Conservation (phyloP, 2,113 vertebrate species). For the Xenopus laevis region DNA sequence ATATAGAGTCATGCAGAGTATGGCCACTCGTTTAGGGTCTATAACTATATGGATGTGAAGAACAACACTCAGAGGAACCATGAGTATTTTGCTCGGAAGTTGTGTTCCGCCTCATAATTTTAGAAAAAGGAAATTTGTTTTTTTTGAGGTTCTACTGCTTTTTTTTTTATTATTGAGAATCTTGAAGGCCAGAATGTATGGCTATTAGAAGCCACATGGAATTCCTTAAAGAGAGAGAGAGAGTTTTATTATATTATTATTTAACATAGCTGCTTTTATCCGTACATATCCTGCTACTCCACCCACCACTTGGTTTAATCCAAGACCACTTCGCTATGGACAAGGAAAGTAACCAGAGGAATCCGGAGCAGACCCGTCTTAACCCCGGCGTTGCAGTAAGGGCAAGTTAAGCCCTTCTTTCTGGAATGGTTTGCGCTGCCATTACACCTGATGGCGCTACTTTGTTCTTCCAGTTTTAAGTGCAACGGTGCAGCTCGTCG, state of each 20-base stretch:
- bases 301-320: no score
- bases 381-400: no score
- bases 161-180: neutral
- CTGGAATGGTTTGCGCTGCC: no score
- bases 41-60: neutral
- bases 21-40: neutral
- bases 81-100: neutral
- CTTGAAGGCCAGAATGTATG: neutral
- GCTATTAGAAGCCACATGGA: neutral
- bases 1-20: neutral
- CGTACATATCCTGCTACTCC: neutral
- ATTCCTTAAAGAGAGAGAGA: neutral
- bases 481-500: no score
- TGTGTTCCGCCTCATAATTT: neutral
- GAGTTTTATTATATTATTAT: slow-evolving; percentile 1
- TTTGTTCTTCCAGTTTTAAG: no score
- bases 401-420: no score
- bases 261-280: neutral
- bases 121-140: neutral
- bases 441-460: no score
- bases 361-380: no score
- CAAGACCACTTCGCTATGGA: no score
- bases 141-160: neutral
- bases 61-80: slow-evolving; percentile 1
- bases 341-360: no score